Conservation (phyloP, 1,140 invertebrate genomes). For the Plutomurus gul region DNA sequence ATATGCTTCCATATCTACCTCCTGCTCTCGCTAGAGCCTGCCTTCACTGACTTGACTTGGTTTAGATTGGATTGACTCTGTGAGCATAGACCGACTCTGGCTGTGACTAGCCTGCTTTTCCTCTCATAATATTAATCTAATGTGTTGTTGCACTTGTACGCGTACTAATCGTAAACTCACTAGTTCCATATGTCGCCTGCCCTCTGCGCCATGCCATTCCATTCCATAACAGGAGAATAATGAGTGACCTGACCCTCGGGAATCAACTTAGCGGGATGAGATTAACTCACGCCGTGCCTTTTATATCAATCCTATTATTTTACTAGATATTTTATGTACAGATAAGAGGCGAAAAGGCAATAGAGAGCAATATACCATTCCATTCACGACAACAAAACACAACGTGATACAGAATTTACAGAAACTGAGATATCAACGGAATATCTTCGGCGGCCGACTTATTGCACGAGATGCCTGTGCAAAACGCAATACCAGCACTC, state of each 20-base stretch:
- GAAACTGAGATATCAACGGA: conserved; percentile 3
- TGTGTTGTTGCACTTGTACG: conserved; percentile 20
- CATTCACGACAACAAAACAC: background rate
- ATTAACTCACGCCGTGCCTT: conserved; percentile 29
- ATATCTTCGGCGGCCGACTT: no score
- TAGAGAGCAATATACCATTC: conserved; percentile 21
- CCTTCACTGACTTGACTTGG: background rate
- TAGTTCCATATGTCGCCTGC: conserved; percentile 27
- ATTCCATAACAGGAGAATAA: conserved; percentile 25
- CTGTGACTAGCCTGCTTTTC: conserved; percentile 10
- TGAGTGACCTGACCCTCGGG: conserved; percentile 37
- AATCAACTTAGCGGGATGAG: conserved; percentile 32
- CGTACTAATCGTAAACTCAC: conserved; percentile 10
- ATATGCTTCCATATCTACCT: conserved; percentile 21
- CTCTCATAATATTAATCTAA: conserved; percentile 24
- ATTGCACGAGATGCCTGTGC: background rate
- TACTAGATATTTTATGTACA: background rate
- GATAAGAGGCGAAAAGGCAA: background rate
- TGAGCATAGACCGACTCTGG: background rate
- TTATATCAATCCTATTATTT: conserved; percentile 26
- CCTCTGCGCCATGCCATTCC: conserved; percentile 9
- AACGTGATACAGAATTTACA: no score
- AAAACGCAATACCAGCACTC: background rate
- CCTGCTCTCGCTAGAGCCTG: background rate
- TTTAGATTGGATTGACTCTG: background rate